Base-by-base conservation (phyloP, 2,888 invertebrate genomes). In the Desoria tigrina region DNA sequence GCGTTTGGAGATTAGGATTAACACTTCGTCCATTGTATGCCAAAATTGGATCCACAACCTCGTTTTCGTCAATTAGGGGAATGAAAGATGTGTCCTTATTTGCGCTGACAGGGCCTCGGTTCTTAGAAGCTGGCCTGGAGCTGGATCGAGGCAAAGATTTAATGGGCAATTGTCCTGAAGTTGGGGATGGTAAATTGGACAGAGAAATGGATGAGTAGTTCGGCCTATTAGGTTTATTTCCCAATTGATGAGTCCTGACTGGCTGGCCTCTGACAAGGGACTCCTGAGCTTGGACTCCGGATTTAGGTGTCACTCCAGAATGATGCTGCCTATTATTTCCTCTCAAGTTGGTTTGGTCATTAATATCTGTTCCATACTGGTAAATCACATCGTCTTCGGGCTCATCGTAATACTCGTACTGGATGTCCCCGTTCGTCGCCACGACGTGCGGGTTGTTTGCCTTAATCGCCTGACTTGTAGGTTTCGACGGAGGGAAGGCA, bases 371-470 rank as follows among this genome's bases (percentile, higher is more conserved):
- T 7, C 68, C 70, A 32, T 72, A 72, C 21, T 69, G 69, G 51
- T 75, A 74, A 18, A 71, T 66, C 28, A 71, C 54, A 24, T 75
- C 72, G 32, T 59, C 65, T 42, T 69, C 62, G 45, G 66, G 69
- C 26, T 71, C 75, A 60, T 73, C 72, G 39, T 75, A 75, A 50
- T 75, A 75, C 56, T 75, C 75, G 54, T 75, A 75, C 37, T 73
- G 72, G 18, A 69, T 63, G n/a, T 75, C 71, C 1, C 63, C 63
- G n/a, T 45, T 45, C 6, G 16, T 45, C 16, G 45, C 6, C 6
- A 18, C 16, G 6, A 45, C 6, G 16, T 45, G 45, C 6, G 45
- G n/a, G 4, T 21, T 45, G 16, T 45, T 45, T 18, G n/a, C 45
- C 45, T 45, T 45, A 6, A 45, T 45, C 6, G 45, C 4, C 21